phyloP scores from a whole-genome alignment of 2,797 vertebrate species.

The Momotus momota region DNA sequence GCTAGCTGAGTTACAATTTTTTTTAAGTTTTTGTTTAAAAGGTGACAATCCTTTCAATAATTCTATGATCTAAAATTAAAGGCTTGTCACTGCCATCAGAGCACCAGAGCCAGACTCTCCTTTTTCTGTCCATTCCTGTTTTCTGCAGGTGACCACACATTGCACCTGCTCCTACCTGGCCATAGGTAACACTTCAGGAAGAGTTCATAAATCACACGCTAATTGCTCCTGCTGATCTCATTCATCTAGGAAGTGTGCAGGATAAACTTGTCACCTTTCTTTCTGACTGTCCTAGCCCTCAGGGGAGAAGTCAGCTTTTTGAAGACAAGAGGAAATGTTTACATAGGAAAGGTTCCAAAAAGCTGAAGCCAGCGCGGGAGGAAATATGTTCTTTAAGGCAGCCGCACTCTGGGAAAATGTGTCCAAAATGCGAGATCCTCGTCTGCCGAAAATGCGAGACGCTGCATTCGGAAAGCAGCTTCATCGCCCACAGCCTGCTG shows the following conservation, averaged over 20 bases:
- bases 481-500: conserved; percentile 77
- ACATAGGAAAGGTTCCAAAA: conserved; percentile 14
- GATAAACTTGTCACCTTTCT: background rate
- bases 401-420: conserved; percentile 56
- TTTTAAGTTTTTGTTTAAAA: background rate
- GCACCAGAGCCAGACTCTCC: background rate
- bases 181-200: background rate
- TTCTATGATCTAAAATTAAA: background rate
- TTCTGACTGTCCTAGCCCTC: conserved; percentile 35
- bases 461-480: conserved; percentile 67
- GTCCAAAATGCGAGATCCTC: conserved; percentile 69
- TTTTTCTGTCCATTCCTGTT: background rate
- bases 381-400: conserved; percentile 25
- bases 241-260: background rate
- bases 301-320: background rate
- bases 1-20: background rate
- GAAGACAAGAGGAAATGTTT: conserved; percentile 50
- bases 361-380: background rate
- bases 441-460: conserved; percentile 67
- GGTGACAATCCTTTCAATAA: background rate
- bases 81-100: background rate
- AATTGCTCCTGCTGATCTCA: background rate
- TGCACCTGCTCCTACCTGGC: background rate
- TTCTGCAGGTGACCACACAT: background rate
- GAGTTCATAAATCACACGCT: background rate